Conservation (phyloP, 2,113 vertebrate species). For the Notothenia coriiceps region DNA sequence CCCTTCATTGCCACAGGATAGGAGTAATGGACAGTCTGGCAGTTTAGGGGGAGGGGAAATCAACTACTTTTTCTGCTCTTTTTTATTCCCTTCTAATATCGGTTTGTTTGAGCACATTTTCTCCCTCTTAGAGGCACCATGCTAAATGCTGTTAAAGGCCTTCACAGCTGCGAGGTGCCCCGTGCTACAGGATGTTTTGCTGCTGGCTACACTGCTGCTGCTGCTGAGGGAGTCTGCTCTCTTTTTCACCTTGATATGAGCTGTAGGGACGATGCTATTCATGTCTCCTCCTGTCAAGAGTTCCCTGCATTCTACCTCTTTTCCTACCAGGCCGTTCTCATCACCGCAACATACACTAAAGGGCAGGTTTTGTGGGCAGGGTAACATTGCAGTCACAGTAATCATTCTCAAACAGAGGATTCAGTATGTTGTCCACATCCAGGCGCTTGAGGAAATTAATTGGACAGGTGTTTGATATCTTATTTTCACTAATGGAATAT, state of each 20-base stretch:
- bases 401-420: conserved; percentile 9
- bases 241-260: conserved; percentile 58
- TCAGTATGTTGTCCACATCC: background rate
- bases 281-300: conserved; percentile 40
- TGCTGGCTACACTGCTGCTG: conserved; percentile 35
- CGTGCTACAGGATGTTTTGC: background rate
- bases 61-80: conserved; percentile 9
- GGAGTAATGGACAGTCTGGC: conserved; percentile 60
- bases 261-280: conserved; percentile 26
- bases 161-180: conserved; percentile 37
- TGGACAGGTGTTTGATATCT: background rate
- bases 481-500: background rate
- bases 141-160: conserved; percentile 32
- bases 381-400: background rate
- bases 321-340: conserved; percentile 16
- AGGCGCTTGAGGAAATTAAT: background rate
- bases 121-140: conserved; percentile 11
- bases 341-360: conserved; percentile 5
- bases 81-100: conserved; percentile 6
- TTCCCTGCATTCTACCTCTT: conserved; percentile 30
- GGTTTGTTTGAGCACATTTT: conserved; percentile 33
- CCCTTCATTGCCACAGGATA: conserved; percentile 62
- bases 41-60: conserved; percentile 14
- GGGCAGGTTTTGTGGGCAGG: conserved; percentile 11
- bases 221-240: conserved; percentile 41